phyloP scores from a whole-genome alignment of 2,888 invertebrate species.

The Lagria hirta region DNA sequence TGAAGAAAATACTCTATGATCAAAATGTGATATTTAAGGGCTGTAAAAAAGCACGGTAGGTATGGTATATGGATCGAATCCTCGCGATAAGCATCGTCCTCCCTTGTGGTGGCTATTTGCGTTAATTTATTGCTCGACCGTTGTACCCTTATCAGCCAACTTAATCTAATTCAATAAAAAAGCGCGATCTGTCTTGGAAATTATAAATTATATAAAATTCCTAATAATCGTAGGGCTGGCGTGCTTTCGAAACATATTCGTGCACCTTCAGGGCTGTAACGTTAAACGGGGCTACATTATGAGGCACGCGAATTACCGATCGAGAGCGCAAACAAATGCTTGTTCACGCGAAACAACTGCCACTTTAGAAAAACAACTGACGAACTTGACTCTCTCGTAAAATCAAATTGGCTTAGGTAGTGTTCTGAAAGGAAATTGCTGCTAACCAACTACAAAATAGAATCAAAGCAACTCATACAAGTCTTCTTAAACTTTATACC shows the following conservation, averaged over 20 bases:
- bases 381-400: conserved; percentile 47
- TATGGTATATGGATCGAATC: conserved; percentile 20
- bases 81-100: conserved; percentile 20
- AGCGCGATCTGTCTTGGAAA: conserved; percentile 44
- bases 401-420: conserved; percentile 44
- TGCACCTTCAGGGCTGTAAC: conserved; percentile 52
- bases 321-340: conserved; percentile 56
- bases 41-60: too few relatives aligned
- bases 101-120: conserved; percentile 21
- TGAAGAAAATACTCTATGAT: too few relatives aligned
- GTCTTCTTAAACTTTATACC: too few relatives aligned
- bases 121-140: conserved; percentile 25
- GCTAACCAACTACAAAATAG: too few relatives aligned
- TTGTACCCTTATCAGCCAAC: conserved; percentile 19
- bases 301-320: conserved; percentile 55
- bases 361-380: conserved; percentile 53
- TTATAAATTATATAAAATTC: conserved; percentile 48
- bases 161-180: conserved; percentile 28
- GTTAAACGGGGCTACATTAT: conserved; percentile 54
- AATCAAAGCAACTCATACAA: too few relatives aligned
- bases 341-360: conserved; percentile 56
- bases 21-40: conserved; percentile 2
- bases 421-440: not conserved
- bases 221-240: conserved; percentile 49
- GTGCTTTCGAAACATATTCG: conserved; percentile 50